Base-by-base conservation (phyloP, 2,797 vertebrate species). In the Rhodeus uyekii region DNA sequence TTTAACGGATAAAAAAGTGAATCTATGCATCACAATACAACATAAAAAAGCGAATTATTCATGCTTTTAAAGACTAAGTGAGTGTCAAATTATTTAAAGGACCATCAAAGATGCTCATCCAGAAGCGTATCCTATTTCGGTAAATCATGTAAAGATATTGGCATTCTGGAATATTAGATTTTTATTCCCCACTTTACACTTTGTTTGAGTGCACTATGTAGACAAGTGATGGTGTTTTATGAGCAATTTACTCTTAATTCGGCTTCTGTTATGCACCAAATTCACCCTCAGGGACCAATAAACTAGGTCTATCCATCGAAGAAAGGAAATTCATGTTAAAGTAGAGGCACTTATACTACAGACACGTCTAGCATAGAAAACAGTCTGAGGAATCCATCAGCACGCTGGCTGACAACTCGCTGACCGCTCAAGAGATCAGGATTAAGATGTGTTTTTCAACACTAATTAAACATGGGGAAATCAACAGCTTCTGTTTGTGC, bases 381-480 rank as follows among this genome's bases (percentile, higher is more conserved):
- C n/a, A 44, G 50, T 36, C 69, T n/a, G 29, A 72, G 46, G 22
- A 74, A 74, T 39, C 67, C 24, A 27, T 64, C 42, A 64, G 18
- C 34, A 7, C 39, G 14, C 27, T 24, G 72, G 72, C 53, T 2
- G 8, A 32, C 55, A 42, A 24, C 34, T 78, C 9, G 22, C 48
- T 19, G 48, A 29, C 24, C 8, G 18, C 77, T 32, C 24, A 8
- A 32, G 53, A 32, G 7, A 32, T 44, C 50, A 60, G 19, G 65
- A 60, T 58, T 60, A 60, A 79, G 36, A 38, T 7, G 1, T 29
- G 34, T 42, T 50, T 44, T 79, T 71, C 34, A 36, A 55, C 16
- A 61, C 34, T 50, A 68, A 83, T 81, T 71, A 77, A 68, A 77
- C 44, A 65, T 1, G 32, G 53, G 69, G n/a, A 68, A 86, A 77